These are phyloP conservation scores for Lycophotia porphyrea DNA, from an alignment of 2,888 invertebrate species.

Conservation along the genomic window DNA sequence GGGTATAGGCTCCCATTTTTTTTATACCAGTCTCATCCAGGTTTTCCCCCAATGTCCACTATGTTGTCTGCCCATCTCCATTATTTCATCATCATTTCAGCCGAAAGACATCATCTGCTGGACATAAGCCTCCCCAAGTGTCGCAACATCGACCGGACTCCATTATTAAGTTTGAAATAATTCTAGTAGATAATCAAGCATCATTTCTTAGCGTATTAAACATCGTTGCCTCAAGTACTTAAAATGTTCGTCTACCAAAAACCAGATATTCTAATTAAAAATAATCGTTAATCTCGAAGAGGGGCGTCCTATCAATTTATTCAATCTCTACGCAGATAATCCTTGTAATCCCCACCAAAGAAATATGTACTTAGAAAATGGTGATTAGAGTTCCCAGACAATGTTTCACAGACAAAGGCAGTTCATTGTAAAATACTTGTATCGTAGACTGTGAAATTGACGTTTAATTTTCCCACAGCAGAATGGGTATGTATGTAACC, in stretches of 20 bases:
- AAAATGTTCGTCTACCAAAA: background rate
- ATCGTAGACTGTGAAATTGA: slow-evolving; percentile 30
- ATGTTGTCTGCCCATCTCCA: background rate
- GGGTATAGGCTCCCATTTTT: background rate
- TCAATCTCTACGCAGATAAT: slow-evolving; percentile 38
- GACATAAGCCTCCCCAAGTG: too few species aligned
- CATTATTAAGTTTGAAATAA: background rate
- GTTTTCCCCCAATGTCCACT: background rate
- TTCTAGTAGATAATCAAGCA: background rate
- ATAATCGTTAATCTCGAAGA: slow-evolving; percentile 11
- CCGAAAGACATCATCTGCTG: too few species aligned
- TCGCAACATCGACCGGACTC: too few species aligned
- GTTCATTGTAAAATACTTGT: slow-evolving; percentile 44
- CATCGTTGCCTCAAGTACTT: background rate
- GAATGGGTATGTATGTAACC: slow-evolving; percentile 36
- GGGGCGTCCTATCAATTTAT: slow-evolving; percentile 28
- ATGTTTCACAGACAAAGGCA: slow-evolving; percentile 23
- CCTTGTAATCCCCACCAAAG: slow-evolving; percentile 33
- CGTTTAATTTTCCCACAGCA: slow-evolving; percentile 36
- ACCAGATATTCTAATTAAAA: slow-evolving; percentile 33
- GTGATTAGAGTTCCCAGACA: slow-evolving; percentile 37
- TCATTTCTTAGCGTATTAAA: background rate
- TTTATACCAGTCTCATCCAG: background rate
- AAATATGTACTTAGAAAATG: slow-evolving; percentile 36
- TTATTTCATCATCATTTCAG: too few species aligned